Conservation (phyloP, 2,888 invertebrate species). For the Drosophila infuscata region DNA sequence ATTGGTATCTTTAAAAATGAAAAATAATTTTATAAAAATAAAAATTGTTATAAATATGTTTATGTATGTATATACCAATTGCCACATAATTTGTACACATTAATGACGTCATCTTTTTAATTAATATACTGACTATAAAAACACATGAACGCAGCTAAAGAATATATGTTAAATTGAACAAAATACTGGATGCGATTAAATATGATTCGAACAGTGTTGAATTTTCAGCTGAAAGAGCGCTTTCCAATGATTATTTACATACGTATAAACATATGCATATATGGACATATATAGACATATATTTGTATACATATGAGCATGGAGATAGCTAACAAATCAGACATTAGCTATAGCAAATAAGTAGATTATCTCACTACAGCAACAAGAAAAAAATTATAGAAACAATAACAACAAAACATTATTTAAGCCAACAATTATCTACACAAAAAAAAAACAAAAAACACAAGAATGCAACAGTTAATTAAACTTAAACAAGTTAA, state of each 20-base stretch:
- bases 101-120: neutral
- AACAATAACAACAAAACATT: slow-evolving; percentile 42
- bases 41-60: neutral
- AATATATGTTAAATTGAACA: neutral
- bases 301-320: slow-evolving; percentile 20
- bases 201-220: slow-evolving; percentile 4
- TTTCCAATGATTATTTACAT: slow-evolving; percentile 30
- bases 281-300: slow-evolving; percentile 25
- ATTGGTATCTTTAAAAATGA: neutral
- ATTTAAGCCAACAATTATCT: slow-evolving; percentile 37
- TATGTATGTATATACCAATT: neutral
- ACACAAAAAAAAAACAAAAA: slow-evolving; percentile 3
- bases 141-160: neutral
- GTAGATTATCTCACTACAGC: slow-evolving; percentile 23
- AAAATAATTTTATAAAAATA: neutral
- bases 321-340: slow-evolving; percentile 49
- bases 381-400: slow-evolving; percentile 9
- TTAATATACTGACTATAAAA: neutral
- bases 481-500: slow-evolving; percentile 61
- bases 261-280: slow-evolving; percentile 2
- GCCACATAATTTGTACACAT: neutral
- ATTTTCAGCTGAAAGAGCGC: slow-evolving; percentile 19
- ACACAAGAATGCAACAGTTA: slow-evolving; percentile 36
- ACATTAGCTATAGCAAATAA: slow-evolving; percentile 20
- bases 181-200: slow-evolving; percentile 1